A percentile compares a stretch with the other conserved stretches of the same genome.
phyloP scores from a whole-genome alignment of 2,113 vertebrate genomes.

The Chaenocephalus aceratus region DNA sequence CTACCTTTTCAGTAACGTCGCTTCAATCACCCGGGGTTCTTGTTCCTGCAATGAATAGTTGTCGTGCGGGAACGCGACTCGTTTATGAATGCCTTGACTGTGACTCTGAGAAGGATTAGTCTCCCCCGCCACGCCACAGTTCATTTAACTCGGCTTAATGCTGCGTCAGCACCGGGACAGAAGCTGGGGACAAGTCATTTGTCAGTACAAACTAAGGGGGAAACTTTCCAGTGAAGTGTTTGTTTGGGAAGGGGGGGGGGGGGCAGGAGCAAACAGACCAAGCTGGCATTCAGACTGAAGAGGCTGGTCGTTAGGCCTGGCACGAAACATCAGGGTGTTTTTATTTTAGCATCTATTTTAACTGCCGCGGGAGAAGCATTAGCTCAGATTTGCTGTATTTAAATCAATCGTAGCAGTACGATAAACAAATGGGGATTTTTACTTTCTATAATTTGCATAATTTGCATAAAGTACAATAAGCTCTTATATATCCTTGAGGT shows the following conservation, averaged over 20 bases:
- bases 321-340: not conserved
- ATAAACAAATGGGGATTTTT: not conserved
- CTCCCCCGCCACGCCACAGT: slow-evolving; percentile 41
- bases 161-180: slow-evolving; percentile 40
- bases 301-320: not conserved
- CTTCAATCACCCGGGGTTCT: slow-evolving; percentile 32
- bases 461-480: too few relatives aligned
- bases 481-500: not conserved
- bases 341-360: not conserved
- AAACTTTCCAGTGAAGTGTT: slow-evolving; percentile 24
- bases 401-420: not conserved
- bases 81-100: slow-evolving; percentile 31
- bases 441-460: too few relatives aligned
- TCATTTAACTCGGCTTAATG: slow-evolving; percentile 56
- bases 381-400: not conserved
- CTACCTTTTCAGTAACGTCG: not conserved
- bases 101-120: slow-evolving; percentile 60
- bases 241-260: not conserved
- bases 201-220: slow-evolving; percentile 22
- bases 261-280: not conserved
- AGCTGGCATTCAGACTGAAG: slow-evolving; percentile 5
- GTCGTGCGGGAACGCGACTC: slow-evolving; percentile 22
- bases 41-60: slow-evolving; percentile 30
- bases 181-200: slow-evolving; percentile 41
- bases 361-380: not conserved